A percentile compares a stretch with the other conserved stretches of the same genome.
phyloP scores from a whole-genome alignment of 1,140 invertebrate species.

The Gonioctena quinquepunctata region DNA sequence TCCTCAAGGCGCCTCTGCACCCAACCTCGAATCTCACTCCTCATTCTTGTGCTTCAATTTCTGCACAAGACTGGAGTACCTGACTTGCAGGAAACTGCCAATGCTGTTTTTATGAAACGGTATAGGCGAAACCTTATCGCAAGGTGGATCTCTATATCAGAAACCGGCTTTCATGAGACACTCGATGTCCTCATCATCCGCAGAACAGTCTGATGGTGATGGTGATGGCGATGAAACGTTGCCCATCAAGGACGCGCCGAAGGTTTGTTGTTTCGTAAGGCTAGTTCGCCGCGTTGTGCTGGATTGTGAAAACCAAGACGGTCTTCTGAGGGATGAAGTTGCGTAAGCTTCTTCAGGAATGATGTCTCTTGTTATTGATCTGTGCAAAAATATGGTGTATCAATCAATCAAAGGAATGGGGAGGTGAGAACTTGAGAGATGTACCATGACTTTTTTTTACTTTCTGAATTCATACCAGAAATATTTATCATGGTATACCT shows the following conservation, averaged over 20 bases:
- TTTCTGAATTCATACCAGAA: too few relatives aligned
- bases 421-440: not conserved
- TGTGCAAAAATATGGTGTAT: conserved; percentile 14
- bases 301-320: conserved; percentile 45
- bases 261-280: conserved; percentile 40
- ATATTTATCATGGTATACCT: too few relatives aligned
- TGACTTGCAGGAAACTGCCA: not conserved
- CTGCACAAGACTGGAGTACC: not conserved
- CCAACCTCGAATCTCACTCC: too few relatives aligned
- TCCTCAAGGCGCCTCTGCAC: too few relatives aligned
- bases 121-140: not conserved
- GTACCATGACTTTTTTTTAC: too few relatives aligned
- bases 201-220: conserved; percentile 36
- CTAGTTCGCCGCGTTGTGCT: conserved; percentile 31
- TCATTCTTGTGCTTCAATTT: not conserved
- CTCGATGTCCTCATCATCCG: conserved; percentile 47
- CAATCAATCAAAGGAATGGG: not conserved
- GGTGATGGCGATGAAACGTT: conserved; percentile 49
- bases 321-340: conserved; percentile 38
- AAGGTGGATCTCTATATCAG: conserved; percentile 29
- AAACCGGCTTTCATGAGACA: conserved; percentile 52
- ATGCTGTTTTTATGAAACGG: not conserved
- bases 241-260: conserved; percentile 46
- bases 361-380: conserved; percentile 50
- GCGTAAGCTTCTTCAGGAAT: conserved; percentile 50